Evolutionary conservation across 2,888 invertebrate species (phyloP), one percentile per base, ranked within the genome.

Genomic region (Galeopsomyia nigrocyanea): DNA sequence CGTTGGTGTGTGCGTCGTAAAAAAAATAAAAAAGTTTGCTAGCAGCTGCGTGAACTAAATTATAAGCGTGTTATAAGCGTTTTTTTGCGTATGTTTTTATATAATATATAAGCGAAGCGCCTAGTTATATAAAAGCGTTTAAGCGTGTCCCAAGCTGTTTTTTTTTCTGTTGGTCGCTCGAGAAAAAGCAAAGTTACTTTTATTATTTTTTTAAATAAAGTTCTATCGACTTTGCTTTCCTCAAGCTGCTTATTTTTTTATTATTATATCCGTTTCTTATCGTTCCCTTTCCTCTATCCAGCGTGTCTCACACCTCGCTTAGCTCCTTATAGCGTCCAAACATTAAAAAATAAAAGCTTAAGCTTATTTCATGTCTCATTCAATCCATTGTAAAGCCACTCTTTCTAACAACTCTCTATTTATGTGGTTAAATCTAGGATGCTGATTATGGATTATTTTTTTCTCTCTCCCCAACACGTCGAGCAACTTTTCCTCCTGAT

Each of bases 401-500:
- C 53, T n/a, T n/a, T 26, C 31, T 14, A 56, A 19, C 14, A 21
- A 56, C 19, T 49, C 19, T 49, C 21, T 49, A 61, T 26, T 14
- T 49, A 61, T 39, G 39, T 39, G 39, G 39, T 39, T 39, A 39
- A 39, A 5, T 39, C 39, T 39, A 39, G 39, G 39, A 39, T 39
- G 39, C 39, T 39, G 39, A 39, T 7, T 39, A 39, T 39, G 39
- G 39, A 9, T 39, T 39, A 39, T 10, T 39, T 39, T 10, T 39
- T 39, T 39, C 39, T 39, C 16, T 71, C 71, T 71, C 57, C 66
- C 21, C 9, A 63, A n/a, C 14, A 17, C n/a, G 67, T 60, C 72
- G 72, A 75, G 67, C 75, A 75, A 75, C 75, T 75, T 75, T 75
- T 75, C 67, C 75, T 72, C 75, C 72, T 70, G 70, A 70, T 72